A percentile compares a stretch with the other conserved stretches of the same genome.
Conservation (phyloP, 2,797 vertebrate genomes). For the Takifugu rubripes region DNA sequence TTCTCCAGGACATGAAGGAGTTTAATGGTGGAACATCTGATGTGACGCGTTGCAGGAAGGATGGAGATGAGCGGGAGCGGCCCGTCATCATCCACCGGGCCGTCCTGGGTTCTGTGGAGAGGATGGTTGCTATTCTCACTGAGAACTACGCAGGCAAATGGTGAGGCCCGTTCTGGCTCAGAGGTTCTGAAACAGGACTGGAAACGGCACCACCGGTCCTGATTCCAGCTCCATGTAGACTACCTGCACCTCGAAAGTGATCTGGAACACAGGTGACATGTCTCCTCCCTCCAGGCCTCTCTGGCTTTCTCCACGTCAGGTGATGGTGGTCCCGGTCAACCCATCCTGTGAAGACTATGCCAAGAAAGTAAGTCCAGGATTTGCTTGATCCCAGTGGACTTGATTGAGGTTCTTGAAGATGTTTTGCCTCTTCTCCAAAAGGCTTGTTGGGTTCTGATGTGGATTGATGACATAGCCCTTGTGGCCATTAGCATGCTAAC, state of each 20-base stretch:
- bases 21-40: neutral
- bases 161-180: constrained; percentile 60
- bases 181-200: neutral
- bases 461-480: no score
- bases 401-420: no score
- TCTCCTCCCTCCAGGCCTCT: constrained; percentile 81
- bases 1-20: no score
- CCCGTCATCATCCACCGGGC: constrained; percentile 98
- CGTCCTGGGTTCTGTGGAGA: constrained; percentile 91
- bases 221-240: neutral
- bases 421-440: no score
- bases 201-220: no score
- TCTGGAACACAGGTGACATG: neutral
- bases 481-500: no score
- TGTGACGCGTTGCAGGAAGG: constrained; percentile 63
- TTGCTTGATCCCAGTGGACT: neutral
- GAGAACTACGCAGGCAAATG: constrained; percentile 96
- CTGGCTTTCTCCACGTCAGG: constrained; percentile 91
- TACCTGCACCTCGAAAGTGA: neutral
- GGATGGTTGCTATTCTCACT: constrained; percentile 94
- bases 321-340: constrained; percentile 92
- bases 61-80: constrained; percentile 83
- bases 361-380: constrained; percentile 68
- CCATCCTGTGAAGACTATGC: constrained; percentile 86
- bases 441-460: no score